Evolutionary conservation across 1,140 invertebrate genomes (phyloP).

Genomic region (Drosophila ohnishii): DNA sequence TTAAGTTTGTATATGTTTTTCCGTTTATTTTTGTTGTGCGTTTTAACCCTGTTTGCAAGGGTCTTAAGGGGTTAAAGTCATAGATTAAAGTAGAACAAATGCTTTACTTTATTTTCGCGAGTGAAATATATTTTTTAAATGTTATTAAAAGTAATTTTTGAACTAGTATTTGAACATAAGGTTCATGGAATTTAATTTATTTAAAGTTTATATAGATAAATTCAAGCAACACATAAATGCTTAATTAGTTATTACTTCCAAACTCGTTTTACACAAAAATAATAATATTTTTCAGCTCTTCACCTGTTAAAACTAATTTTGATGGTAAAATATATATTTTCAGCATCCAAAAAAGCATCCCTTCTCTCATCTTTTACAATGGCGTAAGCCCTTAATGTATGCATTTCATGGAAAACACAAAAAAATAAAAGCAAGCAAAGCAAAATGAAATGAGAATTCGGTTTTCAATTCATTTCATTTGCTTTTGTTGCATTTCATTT

Average conservation of each 20-base stretch:
- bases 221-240: too few relatives aligned
- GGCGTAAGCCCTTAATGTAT: constrained; percentile 22
- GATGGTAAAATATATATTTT: not conserved
- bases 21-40: constrained; percentile 11
- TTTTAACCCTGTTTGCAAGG: constrained; percentile 48
- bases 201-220: not conserved
- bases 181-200: not conserved
- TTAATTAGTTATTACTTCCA: not conserved
- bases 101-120: not conserved
- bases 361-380: not conserved
- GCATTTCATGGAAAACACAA: constrained; percentile 7
- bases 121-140: not conserved
- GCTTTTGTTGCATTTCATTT: constrained; percentile 56
- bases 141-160: not conserved
- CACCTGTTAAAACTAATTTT: not conserved
- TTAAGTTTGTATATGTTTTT: constrained; percentile 6
- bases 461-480: constrained; percentile 35
- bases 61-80: constrained; percentile 20
- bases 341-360: not conserved
- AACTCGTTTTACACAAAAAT: too few relatives aligned
- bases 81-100: not conserved
- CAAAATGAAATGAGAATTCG: constrained; percentile 12
- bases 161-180: not conserved
- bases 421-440: not conserved
- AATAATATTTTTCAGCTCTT: not conserved